Conservation (phyloP, 1,140 invertebrate species). For the Stenopsyche tienmushanensis region DNA sequence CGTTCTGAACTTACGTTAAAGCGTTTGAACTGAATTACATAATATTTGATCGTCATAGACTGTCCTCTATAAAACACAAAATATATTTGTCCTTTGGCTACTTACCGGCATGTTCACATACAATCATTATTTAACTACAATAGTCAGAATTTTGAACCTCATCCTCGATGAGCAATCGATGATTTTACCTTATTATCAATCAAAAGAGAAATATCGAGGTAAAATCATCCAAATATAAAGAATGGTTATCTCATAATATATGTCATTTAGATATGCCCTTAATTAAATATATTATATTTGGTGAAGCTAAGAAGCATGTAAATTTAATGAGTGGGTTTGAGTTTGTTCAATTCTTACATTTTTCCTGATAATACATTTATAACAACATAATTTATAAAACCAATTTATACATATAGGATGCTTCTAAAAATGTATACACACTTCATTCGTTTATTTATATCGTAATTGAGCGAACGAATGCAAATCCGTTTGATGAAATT, state of each 20-base stretch:
- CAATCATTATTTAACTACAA: not conserved
- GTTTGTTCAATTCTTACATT: conserved; percentile 17
- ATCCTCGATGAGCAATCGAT: too few species aligned
- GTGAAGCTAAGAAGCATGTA: conserved; percentile 25
- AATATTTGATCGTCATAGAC: too few species aligned
- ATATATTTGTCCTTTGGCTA: too few species aligned
- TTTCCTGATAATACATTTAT: conserved; percentile 2
- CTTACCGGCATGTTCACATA: conserved; percentile 4
- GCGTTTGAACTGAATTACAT: too few species aligned
- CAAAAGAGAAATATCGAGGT: not conserved
- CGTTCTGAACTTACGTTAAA: too few species aligned
- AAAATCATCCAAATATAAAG: not conserved
- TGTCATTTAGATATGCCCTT: conserved; percentile 27
- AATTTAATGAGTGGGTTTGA: conserved; percentile 28
- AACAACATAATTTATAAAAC: conserved; percentile 1
- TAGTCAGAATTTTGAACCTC: too few species aligned
- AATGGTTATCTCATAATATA: conserved; percentile 23
- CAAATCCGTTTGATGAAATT: too few species aligned
- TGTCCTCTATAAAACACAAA: too few species aligned
- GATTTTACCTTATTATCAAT: not conserved
- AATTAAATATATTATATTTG: conserved; percentile 1
- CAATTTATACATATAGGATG: not conserved
- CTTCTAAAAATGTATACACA: not conserved
- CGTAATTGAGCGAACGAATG: too few species aligned
- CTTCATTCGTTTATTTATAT: too few species aligned